phyloP scores from a whole-genome alignment of 1,140 invertebrate species.

The Zaprionus camerounensis region DNA sequence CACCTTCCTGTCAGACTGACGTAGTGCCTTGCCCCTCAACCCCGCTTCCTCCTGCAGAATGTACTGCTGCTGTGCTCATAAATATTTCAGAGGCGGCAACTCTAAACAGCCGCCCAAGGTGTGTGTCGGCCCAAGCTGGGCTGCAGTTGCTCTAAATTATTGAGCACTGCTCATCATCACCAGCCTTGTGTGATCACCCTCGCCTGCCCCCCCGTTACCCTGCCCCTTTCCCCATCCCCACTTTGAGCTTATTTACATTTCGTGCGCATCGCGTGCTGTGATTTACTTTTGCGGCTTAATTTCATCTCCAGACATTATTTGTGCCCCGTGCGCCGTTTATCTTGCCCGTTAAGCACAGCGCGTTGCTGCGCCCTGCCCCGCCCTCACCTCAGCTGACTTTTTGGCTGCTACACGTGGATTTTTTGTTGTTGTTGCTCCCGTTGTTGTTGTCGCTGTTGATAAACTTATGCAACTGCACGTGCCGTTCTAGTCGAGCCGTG shows the following conservation, averaged over 20 bases:
- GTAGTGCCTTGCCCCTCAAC: not conserved
- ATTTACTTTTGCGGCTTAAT: slow-evolving; percentile 83
- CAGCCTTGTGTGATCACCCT: slow-evolving; percentile 34
- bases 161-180: slow-evolving; percentile 68
- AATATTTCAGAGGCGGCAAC: slow-evolving; percentile 66
- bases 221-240: not conserved
- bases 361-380: slow-evolving; percentile 25
- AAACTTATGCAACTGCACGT: slow-evolving; percentile 82
- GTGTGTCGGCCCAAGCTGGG: slow-evolving; percentile 19
- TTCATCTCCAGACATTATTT: slow-evolving; percentile 82
- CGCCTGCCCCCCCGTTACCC: not conserved
- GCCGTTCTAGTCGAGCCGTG: slow-evolving; percentile 60
- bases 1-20: slow-evolving; percentile 8
- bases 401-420: slow-evolving; percentile 19
- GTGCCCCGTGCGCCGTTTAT: slow-evolving; percentile 75
- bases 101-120: slow-evolving; percentile 54
- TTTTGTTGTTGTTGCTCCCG: slow-evolving; percentile 20
- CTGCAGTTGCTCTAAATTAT: slow-evolving; percentile 79
- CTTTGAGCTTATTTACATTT: slow-evolving; percentile 74
- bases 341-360: slow-evolving; percentile 74
- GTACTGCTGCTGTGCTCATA: slow-evolving; percentile 59
- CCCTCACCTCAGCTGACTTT: slow-evolving; percentile 29
- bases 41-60: not conserved
- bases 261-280: slow-evolving; percentile 74
- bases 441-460: slow-evolving; percentile 41